Percentiles rank a stretch among this genome's conserved stretches.
Conservation (phyloP, 2,888 invertebrate genomes). For the Zygaena filipendulae region DNA sequence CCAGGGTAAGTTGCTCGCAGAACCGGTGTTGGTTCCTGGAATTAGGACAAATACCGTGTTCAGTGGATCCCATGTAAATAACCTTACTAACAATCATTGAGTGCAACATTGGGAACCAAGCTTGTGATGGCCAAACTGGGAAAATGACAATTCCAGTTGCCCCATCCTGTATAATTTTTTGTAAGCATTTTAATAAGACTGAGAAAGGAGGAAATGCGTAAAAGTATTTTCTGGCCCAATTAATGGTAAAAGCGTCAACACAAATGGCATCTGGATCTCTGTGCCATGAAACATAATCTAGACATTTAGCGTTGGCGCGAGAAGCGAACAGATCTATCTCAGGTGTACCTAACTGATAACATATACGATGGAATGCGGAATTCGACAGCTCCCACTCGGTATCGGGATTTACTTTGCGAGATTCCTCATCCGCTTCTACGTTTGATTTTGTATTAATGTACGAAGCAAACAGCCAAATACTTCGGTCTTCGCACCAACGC, state of each 20-base stretch:
- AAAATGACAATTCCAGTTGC: constrained; percentile 10
- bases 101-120: background rate
- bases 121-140: constrained; percentile 10
- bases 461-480: background rate
- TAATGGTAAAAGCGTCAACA: constrained; percentile 8
- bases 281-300: constrained; percentile 7
- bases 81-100: background rate
- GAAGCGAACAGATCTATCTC: constrained; percentile 12
- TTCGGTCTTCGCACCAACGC: constrained; percentile 3
- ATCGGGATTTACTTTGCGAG: constrained; percentile 2
- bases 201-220: constrained; percentile 15
- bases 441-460: constrained; percentile 6
- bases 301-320: constrained; percentile 9
- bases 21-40: constrained; percentile 5
- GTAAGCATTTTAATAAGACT: constrained; percentile 5
- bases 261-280: constrained; percentile 5
- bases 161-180: constrained; percentile 11
- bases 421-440: constrained; percentile 14
- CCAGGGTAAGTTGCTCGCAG: constrained; percentile 15
- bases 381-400: constrained; percentile 9
- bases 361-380: constrained; percentile 2
- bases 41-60: background rate
- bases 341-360: constrained; percentile 1
- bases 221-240: constrained; percentile 6
- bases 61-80: background rate